These are phyloP conservation scores for Drosophila dives DNA, from an alignment of 2,888 invertebrate genomes.

Conservation along the genomic window DNA sequence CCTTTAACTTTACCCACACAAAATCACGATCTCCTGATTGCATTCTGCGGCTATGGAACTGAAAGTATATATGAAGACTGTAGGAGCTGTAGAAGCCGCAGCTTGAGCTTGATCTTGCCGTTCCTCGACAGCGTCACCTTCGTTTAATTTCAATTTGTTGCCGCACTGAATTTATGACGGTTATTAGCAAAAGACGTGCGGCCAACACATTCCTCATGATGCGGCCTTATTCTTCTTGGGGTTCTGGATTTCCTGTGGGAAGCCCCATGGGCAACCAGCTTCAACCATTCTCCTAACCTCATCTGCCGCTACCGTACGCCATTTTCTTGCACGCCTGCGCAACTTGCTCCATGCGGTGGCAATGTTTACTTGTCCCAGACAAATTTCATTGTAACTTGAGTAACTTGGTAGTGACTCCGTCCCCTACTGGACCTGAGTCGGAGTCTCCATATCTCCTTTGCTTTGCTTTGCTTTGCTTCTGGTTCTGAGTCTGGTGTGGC, in stretches of 20 bases:
- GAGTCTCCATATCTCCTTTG: constrained; percentile 1
- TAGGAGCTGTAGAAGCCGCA: constrained; percentile 3
- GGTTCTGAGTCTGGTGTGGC: constrained; percentile 41
- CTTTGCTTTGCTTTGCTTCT: constrained; percentile 25
- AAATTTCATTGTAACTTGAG: constrained; percentile 83
- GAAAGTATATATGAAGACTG: not conserved
- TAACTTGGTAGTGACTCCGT: constrained; percentile 77
- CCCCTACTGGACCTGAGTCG: constrained; percentile 8
- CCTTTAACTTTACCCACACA: constrained; percentile 57
- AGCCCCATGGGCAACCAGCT: constrained; percentile 47
- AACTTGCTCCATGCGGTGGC: constrained; percentile 66
- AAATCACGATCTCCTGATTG: constrained; percentile 75
- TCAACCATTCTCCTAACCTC: constrained; percentile 20
- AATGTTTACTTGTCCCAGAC: constrained; percentile 75
- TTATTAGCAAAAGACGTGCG: constrained; percentile 83
- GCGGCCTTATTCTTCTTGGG: constrained; percentile 18
- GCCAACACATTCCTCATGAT: constrained; percentile 74
- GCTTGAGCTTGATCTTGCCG: constrained; percentile 43
- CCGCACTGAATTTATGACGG: constrained; percentile 82
- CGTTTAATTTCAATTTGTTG: constrained; percentile 84
- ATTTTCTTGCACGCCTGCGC: constrained; percentile 78
- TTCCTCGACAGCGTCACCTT: constrained; percentile 50
- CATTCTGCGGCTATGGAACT: constrained; percentile 57
- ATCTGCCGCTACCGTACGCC: constrained; percentile 69
- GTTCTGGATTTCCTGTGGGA: constrained; percentile 64